Base-by-base conservation (phyloP, 2,113 vertebrate species). In the Dendrocopos noguchii region DNA sequence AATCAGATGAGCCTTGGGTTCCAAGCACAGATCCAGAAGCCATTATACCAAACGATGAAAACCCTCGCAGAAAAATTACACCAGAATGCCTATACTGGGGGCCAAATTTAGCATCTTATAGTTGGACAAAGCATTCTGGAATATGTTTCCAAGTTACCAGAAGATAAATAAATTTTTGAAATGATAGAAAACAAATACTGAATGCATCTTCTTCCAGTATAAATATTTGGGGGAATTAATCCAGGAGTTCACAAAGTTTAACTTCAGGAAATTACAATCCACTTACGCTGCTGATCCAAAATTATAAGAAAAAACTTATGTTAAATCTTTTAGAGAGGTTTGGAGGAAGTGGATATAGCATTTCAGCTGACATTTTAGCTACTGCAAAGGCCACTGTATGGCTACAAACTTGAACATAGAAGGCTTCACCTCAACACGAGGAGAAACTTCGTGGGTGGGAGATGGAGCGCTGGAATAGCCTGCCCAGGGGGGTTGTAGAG, bases 21-120 rank as follows among this genome's bases (percentile, higher is more conserved):
- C 87, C 91, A 87, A 87, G 28, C 1, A 4, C 10, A 29, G 56
- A 14, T 89, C 78, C 79, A 87, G 93, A 71, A 93, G 55, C 72
- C 84, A 50, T 93, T 92, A 85, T 0, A 56, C 28, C 68, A 72
- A 95, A 94, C 1, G 10, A 90, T 64, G 91, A 80, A 94, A 94
- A 63, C 84, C 9, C 10, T 21, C 2, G 2, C 67, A 57, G 47
- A 85, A 46, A 87, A 93, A 74, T 77, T 24, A 77, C 61, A 28
- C 6, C 22, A 33, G 56, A 89, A 92, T 63, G 50, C 4, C 25
- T 28, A n/a, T 50, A 44, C 34, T 33, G 28, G 44, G 21, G 53
- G 27, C 44, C 73, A 86, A 64, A 75, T 75, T 71, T 78, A 72
- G 65, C 29, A 72, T 57, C 5, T 50, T 33, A 1, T 7, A 31